Conservation (phyloP, 2,113 vertebrate species). For the Dissostichus mawsoni region DNA sequence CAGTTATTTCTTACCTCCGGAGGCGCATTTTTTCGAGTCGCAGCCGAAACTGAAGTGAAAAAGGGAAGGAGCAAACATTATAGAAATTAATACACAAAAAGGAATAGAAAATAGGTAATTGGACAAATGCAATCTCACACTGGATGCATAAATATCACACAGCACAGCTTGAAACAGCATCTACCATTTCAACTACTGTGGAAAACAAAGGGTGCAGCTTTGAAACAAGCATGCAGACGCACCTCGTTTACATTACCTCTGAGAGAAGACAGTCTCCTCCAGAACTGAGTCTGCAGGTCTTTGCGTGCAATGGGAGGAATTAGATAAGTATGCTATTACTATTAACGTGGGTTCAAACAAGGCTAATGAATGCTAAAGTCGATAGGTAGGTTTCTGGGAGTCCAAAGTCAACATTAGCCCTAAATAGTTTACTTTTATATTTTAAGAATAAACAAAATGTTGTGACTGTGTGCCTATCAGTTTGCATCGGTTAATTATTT, state of each 20-base stretch:
- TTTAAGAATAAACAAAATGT: conserved; percentile 2
- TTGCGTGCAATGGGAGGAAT: conserved; percentile 59
- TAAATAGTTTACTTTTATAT: background rate
- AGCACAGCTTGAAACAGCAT: conserved; percentile 15
- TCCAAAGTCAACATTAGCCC: conserved; percentile 7
- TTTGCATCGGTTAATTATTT: background rate
- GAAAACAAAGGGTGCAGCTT: conserved; percentile 32
- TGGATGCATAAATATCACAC: conserved; percentile 27
- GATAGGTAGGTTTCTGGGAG: background rate
- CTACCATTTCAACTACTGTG: conserved; percentile 11
- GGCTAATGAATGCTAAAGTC: background rate
- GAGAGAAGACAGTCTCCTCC: conserved; percentile 64
- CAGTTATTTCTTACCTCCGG: conserved; percentile 72
- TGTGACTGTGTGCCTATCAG: background rate
- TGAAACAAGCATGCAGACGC: conserved; percentile 62
- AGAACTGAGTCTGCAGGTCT: conserved; percentile 69
- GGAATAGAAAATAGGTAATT: background rate
- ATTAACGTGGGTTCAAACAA: conserved; percentile 2
- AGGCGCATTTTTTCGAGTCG: conserved; percentile 66
- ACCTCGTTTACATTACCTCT: conserved; percentile 65
- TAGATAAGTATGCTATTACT: conserved; percentile 56
- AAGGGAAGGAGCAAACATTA: conserved; percentile 3
- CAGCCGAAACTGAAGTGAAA: conserved; percentile 67
- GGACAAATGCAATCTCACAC: conserved; percentile 9
- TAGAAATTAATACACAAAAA: background rate